Evolutionary conservation across 2,797 vertebrate genomes (phyloP), one percentile per base, ranked within the genome.

Genomic region (Chaetophractus vellerosus): DNA sequence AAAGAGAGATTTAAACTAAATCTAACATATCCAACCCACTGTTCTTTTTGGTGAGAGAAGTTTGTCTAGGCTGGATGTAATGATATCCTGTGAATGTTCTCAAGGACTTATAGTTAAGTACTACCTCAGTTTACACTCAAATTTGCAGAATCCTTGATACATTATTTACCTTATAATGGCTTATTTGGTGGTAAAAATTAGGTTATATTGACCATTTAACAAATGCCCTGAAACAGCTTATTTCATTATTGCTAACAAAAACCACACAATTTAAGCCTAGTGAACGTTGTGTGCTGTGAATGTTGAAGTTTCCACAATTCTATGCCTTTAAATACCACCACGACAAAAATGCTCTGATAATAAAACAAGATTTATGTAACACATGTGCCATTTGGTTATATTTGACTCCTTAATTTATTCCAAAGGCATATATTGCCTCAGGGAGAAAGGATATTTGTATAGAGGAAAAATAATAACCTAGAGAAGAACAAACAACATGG

Each of bases 391-490:
- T 63, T 94, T 85, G 93, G 89, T 68, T 80, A 89, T 59, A 84
- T 94, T 94, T 92, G 52, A 93, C 33, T 88, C n/a, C 10, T 90
- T 90, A 95, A 97, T 93, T 66, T 88, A 93, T 95, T 96, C 71
- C 78, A 92, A 94, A 93, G 50, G 10, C 82, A 84, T 92, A 31
- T 48, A 64, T 66, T 84, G 88, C 64, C 95, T 95, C 28, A 66
- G 63, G 52, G 66, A 94, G 55, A 93, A 38, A 93, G 19, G 74
- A 85, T 95, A 93, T 91, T 93, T 92, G 41, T 88, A 76, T 3
- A 79, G 61, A 83, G 15, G 14, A 72, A 96, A 96, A 93, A 23
- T 57, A 86, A 96, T 88, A 94, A 88, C 50, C 36, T n/a, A 36
- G 19, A 90, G 19, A 96, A 93, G 78, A 96, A 76, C 31, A 95